phyloP scores from a whole-genome alignment of 2,888 invertebrate species.

The Acrobasis consociella region DNA sequence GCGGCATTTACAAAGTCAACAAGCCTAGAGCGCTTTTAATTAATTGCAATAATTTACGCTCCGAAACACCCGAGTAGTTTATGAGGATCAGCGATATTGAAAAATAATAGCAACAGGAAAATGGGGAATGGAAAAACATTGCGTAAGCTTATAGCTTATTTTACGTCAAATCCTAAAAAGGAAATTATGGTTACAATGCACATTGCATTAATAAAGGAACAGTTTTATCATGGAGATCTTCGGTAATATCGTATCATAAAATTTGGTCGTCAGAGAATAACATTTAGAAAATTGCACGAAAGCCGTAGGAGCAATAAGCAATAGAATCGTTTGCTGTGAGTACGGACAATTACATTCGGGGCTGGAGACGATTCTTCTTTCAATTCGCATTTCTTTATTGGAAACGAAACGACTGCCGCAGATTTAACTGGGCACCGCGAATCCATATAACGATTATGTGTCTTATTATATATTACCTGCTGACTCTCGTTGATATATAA shows the following conservation, averaged over 20 bases:
- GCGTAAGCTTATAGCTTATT: not conserved
- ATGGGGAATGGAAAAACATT: not conserved
- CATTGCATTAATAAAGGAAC: conserved; percentile 15
- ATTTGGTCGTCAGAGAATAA: conserved; percentile 65
- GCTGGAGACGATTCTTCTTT: conserved; percentile 62
- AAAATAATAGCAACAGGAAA: conserved; percentile 22
- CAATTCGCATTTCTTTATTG: conserved; percentile 68
- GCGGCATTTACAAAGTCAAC: conserved; percentile 25
- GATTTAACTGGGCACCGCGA: conserved; percentile 43
- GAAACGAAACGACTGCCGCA: conserved; percentile 57
- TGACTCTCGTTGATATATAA: conserved; percentile 18
- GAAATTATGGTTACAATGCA: conserved; percentile 3
- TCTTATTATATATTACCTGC: not conserved
- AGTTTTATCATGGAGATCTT: conserved; percentile 32
- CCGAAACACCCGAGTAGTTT: conserved; percentile 21
- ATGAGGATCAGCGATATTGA: conserved; percentile 26
- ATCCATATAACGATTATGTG: not conserved
- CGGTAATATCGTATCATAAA: conserved; percentile 55
- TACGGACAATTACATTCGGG: conserved; percentile 68
- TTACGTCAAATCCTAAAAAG: not conserved
- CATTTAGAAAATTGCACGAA: conserved; percentile 67
- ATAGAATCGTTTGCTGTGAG: conserved; percentile 68
- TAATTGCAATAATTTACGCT: conserved; percentile 28
- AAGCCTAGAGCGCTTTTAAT: conserved; percentile 23
- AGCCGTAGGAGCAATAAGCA: conserved; percentile 67